phyloP scores from a whole-genome alignment of 1,140 invertebrate genomes.

The Cyclargus thomasi region DNA sequence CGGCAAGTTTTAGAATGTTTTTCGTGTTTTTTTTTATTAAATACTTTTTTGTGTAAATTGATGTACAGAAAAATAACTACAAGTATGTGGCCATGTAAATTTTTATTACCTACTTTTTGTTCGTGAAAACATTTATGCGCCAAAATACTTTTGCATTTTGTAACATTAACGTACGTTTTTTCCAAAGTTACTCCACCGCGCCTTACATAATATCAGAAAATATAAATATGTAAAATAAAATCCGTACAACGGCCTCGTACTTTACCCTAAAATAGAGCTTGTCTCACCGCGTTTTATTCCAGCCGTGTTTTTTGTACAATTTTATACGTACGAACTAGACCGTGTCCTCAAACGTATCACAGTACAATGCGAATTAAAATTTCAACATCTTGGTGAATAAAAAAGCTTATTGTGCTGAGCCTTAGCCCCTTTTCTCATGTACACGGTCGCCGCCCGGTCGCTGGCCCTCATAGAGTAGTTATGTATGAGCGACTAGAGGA shows the following conservation, averaged over 20 bases:
- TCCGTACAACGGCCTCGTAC: not conserved
- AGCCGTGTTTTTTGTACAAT: not conserved
- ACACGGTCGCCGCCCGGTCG: too few relatives aligned
- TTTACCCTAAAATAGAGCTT: not conserved
- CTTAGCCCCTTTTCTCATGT: too few relatives aligned
- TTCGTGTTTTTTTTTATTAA: too few relatives aligned
- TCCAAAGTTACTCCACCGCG: not conserved
- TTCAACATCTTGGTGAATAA: not conserved
- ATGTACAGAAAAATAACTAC: too few relatives aligned
- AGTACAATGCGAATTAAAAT: conserved; percentile 7
- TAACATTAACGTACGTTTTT: not conserved
- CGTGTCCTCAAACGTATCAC: not conserved
- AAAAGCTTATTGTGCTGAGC: not conserved
- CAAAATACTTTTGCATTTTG: too few relatives aligned
- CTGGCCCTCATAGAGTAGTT: too few relatives aligned
- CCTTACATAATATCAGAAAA: not conserved
- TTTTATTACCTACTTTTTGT: too few relatives aligned
- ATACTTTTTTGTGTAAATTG: too few relatives aligned
- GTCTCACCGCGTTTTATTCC: not conserved
- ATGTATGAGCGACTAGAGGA: too few relatives aligned
- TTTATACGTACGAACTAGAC: conserved; percentile 1
- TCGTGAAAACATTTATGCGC: too few relatives aligned
- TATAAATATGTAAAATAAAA: not conserved
- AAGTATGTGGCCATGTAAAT: too few relatives aligned
- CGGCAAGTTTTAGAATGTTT: too few relatives aligned